Base-by-base conservation (phyloP, 2,797 vertebrate species). In the Taeniopygia guttata region DNA sequence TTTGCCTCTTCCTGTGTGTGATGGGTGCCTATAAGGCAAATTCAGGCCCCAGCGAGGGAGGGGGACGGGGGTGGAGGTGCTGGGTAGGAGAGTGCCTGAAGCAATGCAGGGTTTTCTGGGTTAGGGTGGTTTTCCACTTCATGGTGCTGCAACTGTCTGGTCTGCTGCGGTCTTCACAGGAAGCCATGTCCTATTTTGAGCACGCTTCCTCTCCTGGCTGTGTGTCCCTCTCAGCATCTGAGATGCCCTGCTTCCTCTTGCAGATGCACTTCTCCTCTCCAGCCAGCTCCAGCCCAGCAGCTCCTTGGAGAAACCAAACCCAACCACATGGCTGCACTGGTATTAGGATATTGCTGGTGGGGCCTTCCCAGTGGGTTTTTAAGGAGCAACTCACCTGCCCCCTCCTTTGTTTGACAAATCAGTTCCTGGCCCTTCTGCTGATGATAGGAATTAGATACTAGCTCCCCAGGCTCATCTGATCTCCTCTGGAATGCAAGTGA, bases 121-220 rank as follows among this genome's bases (percentile, higher is more conserved):
- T 94, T 56, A 68, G 80, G 67, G 70, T 84, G 77, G 77, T 77
- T 96, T 97, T 89, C 69, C 66, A 91, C 78, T 87, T 78, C 38
- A 6, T 43, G 74, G 68, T 80, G 80, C 90, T 93, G 92, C 73
- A 90, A 75, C 73, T 40, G 78, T 87, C 87, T 94, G 87, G 87
- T 77, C 69, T 82, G 68, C 60, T 81, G 75, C 3, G 42, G 85
- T 90, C 1, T 30, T 63, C 67, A 64, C 87, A 91, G 95, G 94
- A 95, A 97, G 73, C 64, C 14, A 0, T 45, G 91, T 60, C 95
- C 94, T 94, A 83, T 95, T 96, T 95, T 84, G 82, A 94, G 80
- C 90, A 43, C 0, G 0, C 66, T 94, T 95, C 89, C 79, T 86
- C 84, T 83, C 62, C 80, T 73, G 81, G 23, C 26, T 87, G 42